Conservation (phyloP, 2,113 vertebrate species). For the Alexandromys fortis region DNA sequence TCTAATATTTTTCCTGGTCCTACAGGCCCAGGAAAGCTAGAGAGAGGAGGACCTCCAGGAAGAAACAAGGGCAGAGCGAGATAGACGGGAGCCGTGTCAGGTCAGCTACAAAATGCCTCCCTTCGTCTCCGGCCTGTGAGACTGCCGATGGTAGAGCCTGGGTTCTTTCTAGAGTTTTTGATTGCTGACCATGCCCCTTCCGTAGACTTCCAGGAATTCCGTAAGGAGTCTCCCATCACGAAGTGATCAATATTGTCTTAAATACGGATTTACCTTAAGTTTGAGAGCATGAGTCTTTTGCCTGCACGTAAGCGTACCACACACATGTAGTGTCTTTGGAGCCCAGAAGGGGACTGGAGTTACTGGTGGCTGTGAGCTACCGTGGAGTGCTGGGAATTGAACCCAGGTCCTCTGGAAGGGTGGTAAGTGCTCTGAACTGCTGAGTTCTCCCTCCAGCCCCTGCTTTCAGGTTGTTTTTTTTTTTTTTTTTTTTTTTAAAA, state of each 20-base stretch:
- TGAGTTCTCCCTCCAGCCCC: neutral
- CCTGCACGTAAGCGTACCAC: neutral
- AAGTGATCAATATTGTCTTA: neutral
- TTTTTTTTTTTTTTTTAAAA: no score
- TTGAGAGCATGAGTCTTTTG: neutral
- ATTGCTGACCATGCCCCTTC: no score
- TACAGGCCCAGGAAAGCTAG: neutral
- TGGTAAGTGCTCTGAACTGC: neutral
- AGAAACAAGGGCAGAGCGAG: neutral
- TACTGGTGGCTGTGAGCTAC: neutral
- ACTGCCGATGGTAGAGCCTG: rapidly evolving
- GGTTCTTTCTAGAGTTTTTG: neutral
- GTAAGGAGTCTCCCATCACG: neutral
- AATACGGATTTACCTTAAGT: neutral
- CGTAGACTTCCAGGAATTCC: neutral
- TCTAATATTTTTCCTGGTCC: neutral
- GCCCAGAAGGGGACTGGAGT: neutral
- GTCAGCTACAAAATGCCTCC: neutral
- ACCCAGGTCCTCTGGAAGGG: neutral
- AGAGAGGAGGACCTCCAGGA: neutral
- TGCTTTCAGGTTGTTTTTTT: no score
- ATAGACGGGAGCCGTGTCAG: rapidly evolving
- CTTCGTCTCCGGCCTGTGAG: neutral
- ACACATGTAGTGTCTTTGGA: neutral
- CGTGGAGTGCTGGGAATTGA: neutral